Conservation (phyloP, 2,113 vertebrate genomes). For the Erinaceus europaeus region DNA sequence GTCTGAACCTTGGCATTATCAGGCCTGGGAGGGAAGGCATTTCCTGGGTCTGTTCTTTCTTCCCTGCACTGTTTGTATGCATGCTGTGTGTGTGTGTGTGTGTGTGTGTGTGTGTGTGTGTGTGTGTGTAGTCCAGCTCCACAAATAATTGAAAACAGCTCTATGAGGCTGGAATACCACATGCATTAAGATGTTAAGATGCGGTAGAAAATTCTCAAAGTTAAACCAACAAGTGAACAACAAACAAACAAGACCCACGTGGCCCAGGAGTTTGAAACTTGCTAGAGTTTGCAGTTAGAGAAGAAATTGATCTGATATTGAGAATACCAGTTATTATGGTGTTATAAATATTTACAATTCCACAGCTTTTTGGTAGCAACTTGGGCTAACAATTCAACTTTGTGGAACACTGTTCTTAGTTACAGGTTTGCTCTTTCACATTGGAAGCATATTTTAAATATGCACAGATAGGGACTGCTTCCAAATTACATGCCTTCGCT, state of each 20-base stretch:
- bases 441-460: neutral
- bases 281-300: neutral
- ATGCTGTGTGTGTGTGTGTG: too few species aligned
- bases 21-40: slow-evolving; percentile 40
- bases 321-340: neutral
- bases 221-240: slow-evolving; percentile 1
- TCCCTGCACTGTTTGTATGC: slow-evolving; percentile 50
- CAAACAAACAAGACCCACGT: neutral
- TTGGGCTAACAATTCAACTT: neutral
- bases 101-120: too few species aligned
- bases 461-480: neutral
- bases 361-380: too few species aligned
- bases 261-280: neutral
- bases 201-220: neutral
- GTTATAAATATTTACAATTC: neutral
- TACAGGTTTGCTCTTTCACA: neutral
- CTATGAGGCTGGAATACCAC: neutral
- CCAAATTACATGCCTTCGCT: neutral
- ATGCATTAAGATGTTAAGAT: neutral
- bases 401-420: neutral
- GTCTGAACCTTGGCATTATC: slow-evolving; percentile 19
- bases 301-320: neutral
- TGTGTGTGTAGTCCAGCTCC: slow-evolving; percentile 22
- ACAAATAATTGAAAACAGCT: neutral
- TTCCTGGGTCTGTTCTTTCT: slow-evolving; percentile 51